Evolutionary conservation across 2,797 vertebrate species (phyloP).

Genomic region (Onychomys torridus): DNA sequence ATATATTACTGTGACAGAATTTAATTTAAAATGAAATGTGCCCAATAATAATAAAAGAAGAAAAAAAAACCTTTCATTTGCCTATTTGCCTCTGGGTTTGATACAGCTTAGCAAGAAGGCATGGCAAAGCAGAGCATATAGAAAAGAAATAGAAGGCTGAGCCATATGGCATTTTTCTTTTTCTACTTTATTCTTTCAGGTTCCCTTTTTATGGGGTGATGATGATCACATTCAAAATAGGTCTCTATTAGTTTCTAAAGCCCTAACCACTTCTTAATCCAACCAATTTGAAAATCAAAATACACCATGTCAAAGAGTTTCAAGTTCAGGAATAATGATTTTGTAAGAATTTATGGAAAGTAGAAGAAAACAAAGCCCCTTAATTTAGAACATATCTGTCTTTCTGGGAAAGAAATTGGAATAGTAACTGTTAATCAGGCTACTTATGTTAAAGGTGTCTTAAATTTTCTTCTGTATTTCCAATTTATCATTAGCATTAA

Average conservation of each 20-base stretch:
- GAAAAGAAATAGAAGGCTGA: neutral
- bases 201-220: neutral
- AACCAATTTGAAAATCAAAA: neutral
- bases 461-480: neutral
- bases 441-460: neutral
- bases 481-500: neutral
- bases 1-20: neutral
- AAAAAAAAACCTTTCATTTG: neutral
- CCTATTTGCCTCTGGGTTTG: neutral
- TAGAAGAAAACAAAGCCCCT: neutral
- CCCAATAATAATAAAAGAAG: too few relatives aligned
- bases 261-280: neutral
- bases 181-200: neutral
- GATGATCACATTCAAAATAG: neutral
- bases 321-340: neutral
- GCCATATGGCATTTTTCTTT: too few relatives aligned
- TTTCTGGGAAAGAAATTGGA: neutral
- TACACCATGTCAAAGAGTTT: neutral
- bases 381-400: neutral
- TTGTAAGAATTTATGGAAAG: neutral
- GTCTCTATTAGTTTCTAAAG: neutral
- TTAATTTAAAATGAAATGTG: neutral
- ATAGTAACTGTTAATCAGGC: neutral
- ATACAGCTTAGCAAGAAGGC: neutral
- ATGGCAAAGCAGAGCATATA: too few relatives aligned